Evolutionary conservation across 2,113 vertebrate species (phyloP).

Genomic region (Mirza zaza): DNA sequence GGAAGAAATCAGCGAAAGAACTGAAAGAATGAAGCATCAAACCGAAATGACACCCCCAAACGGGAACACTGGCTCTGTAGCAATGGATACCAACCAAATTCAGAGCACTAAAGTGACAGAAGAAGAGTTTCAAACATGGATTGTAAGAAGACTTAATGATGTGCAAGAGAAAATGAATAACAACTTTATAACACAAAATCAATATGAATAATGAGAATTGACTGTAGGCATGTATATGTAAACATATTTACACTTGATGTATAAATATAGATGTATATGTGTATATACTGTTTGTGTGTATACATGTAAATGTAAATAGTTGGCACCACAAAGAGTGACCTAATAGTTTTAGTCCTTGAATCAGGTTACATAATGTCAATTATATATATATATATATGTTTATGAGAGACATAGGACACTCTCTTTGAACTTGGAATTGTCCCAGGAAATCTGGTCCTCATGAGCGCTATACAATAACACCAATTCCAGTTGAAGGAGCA

Average conservation of each 20-base stretch:
- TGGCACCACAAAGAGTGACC: not conserved
- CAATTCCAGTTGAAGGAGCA: not conserved
- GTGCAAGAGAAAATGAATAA: too few species aligned
- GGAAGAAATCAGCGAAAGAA: too few species aligned
- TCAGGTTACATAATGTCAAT: not conserved
- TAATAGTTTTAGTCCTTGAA: not conserved
- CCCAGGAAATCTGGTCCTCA: not conserved
- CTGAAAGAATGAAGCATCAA: too few species aligned
- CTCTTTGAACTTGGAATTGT: not conserved
- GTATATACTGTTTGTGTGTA: not conserved
- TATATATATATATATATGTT: not conserved
- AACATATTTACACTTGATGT: not conserved
- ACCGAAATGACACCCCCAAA: too few species aligned
- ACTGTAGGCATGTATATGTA: not conserved
- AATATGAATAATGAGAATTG: not conserved
- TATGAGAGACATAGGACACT: not conserved
- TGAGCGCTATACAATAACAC: not conserved
- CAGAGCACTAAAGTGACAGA: too few species aligned
- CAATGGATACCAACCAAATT: too few species aligned
- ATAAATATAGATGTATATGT: not conserved
- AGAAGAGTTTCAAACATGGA: too few species aligned
- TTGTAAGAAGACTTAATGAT: too few species aligned
- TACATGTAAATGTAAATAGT: not conserved
- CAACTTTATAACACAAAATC: not conserved
- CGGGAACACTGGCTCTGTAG: too few species aligned